Percentiles rank a stretch among this genome's conserved stretches.
These are phyloP conservation scores for Palythoa caribaeorum DNA, from an alignment of 92 coral and sea anemone genomes.

Conservation along the genomic window DNA sequence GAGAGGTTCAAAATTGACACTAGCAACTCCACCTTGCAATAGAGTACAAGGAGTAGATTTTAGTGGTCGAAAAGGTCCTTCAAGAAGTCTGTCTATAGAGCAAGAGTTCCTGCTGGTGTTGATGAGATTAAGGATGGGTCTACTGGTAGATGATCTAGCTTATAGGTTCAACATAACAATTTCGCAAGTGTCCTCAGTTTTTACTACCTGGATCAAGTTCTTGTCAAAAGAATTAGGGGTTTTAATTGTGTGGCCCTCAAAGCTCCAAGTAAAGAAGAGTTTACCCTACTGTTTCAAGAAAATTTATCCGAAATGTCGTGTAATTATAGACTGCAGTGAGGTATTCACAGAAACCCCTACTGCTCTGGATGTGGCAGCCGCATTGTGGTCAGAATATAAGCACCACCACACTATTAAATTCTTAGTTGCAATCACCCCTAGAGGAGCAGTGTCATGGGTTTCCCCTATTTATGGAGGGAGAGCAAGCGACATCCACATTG, in stretches of 20 bases:
- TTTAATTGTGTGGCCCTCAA: conserved; percentile 49
- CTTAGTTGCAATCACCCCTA: conserved; percentile 47
- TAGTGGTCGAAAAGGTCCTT: conserved; percentile 46
- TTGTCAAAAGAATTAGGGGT: conserved; percentile 38
- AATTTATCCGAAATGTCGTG: conserved; percentile 31
- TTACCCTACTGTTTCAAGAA: conserved; percentile 40
- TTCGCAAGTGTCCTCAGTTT: conserved; percentile 33
- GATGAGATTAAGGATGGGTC: conserved; percentile 57
- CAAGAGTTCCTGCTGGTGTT: conserved; percentile 59
- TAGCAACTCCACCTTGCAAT: conserved; percentile 24
- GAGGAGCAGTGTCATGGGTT: conserved; percentile 56
- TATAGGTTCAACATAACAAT: conserved; percentile 33
- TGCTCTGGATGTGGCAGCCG: conserved; percentile 48
- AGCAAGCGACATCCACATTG: conserved; percentile 49
- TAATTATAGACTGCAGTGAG: conserved; percentile 44
- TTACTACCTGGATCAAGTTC: conserved; percentile 51
- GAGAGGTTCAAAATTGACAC: conserved; percentile 15
- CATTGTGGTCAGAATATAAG: conserved; percentile 58
- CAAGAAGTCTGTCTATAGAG: conserved; percentile 52
- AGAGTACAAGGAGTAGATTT: conserved; percentile 17
- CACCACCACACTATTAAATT: conserved; percentile 60
- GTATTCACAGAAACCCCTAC: conserved; percentile 57
- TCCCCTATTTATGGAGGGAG: conserved; percentile 58
- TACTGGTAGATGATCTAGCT: conserved; percentile 42
- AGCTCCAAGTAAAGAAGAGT: conserved; percentile 2